Conservation (phyloP, 2,888 invertebrate genomes). For the Eustalomyia histrio region DNA sequence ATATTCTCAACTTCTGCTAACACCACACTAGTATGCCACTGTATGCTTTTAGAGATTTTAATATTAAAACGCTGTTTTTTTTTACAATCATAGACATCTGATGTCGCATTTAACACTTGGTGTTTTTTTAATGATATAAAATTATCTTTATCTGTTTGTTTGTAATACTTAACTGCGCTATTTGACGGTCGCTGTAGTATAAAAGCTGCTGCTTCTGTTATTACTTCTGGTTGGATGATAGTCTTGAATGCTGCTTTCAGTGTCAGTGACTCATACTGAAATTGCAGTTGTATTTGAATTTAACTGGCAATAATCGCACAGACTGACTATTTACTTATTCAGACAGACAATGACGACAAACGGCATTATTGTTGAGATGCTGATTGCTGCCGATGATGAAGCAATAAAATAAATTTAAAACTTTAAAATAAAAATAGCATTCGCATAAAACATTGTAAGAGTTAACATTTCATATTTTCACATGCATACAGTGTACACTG, state of each 20-base stretch:
- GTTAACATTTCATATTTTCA: conserved; percentile 42
- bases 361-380: not conserved
- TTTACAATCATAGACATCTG: conserved; percentile 40
- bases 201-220: not conserved
- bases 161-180: conserved; percentile 24
- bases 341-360: conserved; percentile 24
- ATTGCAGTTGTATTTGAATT: conserved; percentile 28
- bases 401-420: conserved; percentile 59
- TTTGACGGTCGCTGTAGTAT: not conserved
- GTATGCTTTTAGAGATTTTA: conserved; percentile 1
- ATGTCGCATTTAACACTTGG: conserved; percentile 60
- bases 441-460: not conserved
- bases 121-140: conserved; percentile 49
- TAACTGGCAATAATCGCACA: conserved; percentile 28
- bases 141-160: conserved; percentile 50
- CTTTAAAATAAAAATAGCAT: conserved; percentile 21
- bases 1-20: conserved; percentile 42
- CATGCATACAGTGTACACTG: not conserved
- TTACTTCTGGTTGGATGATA: not conserved
- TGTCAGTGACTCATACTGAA: conserved; percentile 28
- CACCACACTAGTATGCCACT: not conserved
- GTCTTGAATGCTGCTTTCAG: conserved; percentile 26
- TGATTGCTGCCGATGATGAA: conserved; percentile 50
- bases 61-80: not conserved
- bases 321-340: conserved; percentile 23